Percentiles rank a stretch among this genome's conserved stretches.
Conservation (phyloP, 2,113 vertebrate species). For the Neodon shergylaensis region DNA sequence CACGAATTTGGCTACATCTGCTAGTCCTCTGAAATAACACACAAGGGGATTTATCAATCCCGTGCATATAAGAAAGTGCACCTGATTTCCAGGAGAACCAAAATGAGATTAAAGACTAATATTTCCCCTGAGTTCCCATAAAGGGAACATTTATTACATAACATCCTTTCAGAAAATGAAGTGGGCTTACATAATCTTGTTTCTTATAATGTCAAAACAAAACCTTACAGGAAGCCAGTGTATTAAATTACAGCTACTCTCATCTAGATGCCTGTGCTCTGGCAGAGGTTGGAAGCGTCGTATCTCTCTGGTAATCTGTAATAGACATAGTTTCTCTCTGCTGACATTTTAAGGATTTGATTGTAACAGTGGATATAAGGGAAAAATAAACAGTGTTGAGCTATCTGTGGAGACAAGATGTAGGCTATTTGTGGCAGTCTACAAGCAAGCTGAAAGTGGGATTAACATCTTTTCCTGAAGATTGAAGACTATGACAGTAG, state of each 20-base stretch:
- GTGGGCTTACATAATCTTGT: background rate
- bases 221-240: slow-evolving; percentile 24
- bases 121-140: background rate
- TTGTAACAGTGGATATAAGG: background rate
- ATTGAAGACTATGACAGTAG: background rate
- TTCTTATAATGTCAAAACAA: slow-evolving; percentile 8
- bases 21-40: background rate
- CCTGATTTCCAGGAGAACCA: slow-evolving; percentile 36
- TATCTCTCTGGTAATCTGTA: background rate
- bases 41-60: background rate
- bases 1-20: background rate
- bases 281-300: background rate
- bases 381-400: background rate
- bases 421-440: background rate
- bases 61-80: background rate
- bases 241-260: background rate
- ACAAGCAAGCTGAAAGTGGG: background rate
- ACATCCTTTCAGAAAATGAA: slow-evolving; percentile 35
- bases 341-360: slow-evolving; percentile 25
- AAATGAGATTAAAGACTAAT: slow-evolving; percentile 28
- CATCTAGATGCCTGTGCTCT: background rate
- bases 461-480: slow-evolving; percentile 32
- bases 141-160: background rate
- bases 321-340: background rate
- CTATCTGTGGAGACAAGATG: slow-evolving; percentile 4